A percentile compares a stretch with the other conserved stretches of the same genome.
Evolutionary conservation across 2,113 vertebrate genomes (phyloP).

Genomic region (Calypte anna): DNA sequence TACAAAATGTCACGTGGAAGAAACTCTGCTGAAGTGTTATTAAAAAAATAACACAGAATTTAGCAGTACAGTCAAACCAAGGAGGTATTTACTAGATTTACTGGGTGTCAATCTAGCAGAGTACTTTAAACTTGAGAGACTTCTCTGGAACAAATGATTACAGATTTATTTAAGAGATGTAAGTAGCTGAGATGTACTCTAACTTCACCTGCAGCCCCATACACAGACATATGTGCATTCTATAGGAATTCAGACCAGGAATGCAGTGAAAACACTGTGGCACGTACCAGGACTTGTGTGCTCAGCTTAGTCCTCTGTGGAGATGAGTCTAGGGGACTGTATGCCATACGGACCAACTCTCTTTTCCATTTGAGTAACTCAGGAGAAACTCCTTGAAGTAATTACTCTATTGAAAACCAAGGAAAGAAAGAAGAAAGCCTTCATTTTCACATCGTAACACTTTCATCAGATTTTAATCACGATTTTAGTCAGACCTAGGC

Average conservation of each 20-base stretch:
- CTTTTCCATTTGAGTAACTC: neutral
- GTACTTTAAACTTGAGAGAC: neutral
- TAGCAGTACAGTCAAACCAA: neutral
- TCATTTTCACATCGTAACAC: neutral
- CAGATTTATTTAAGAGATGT: neutral
- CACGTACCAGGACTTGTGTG: neutral
- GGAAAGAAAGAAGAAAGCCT: neutral
- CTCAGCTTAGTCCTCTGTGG: neutral
- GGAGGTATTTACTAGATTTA: neutral
- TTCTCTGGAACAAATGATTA: neutral
- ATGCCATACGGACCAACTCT: neutral
- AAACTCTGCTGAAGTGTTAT: neutral
- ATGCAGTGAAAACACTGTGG: neutral
- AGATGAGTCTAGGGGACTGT: neutral
- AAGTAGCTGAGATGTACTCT: neutral
- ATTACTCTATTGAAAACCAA: neutral
- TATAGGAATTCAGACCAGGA: neutral
- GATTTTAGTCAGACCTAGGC: neutral
- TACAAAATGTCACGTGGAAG: neutral
- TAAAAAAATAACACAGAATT: neutral
- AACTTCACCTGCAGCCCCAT: neutral
- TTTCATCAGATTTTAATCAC: neutral
- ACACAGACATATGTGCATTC: fast-evolving
- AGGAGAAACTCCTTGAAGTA: neutral
- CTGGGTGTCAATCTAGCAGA: neutral